Conservation (phyloP, 2,888 invertebrate genomes). For the Trissonchulus sp. region DNA sequence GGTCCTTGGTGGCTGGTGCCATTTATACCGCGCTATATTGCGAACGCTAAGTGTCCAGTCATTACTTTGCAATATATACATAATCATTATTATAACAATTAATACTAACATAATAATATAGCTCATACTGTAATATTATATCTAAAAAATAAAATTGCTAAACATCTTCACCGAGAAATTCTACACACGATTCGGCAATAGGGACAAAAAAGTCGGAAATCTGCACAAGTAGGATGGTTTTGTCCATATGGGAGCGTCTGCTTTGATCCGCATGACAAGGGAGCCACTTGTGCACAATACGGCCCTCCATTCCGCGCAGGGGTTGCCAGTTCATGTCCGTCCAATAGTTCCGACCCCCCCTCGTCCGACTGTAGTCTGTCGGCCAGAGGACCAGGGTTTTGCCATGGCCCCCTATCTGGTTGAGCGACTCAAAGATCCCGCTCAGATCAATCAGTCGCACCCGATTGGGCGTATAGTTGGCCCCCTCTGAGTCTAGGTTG, state of each 20-base stretch:
- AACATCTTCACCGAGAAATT: constrained; percentile 51
- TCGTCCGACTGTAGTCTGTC: constrained; percentile 73
- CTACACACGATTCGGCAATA: constrained; percentile 77
- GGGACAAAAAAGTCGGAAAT: constrained; percentile 82
- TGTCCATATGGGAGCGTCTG: constrained; percentile 81
- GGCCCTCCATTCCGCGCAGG: constrained; percentile 81
- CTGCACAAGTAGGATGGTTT: constrained; percentile 81
- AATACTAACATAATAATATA: too few relatives aligned
- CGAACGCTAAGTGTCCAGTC: too few relatives aligned
- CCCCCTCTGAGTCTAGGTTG: not conserved
- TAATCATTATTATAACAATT: too few relatives aligned
- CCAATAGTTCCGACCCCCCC: constrained; percentile 82
- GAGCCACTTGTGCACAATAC: constrained; percentile 84
- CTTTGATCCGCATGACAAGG: constrained; percentile 82
- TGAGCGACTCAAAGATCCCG: constrained; percentile 42
- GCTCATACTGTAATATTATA: too few relatives aligned
- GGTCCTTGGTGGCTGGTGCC: too few relatives aligned
- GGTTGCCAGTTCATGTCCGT: constrained; percentile 73
- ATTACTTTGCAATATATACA: too few relatives aligned
- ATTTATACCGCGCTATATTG: too few relatives aligned
- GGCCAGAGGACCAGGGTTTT: constrained; percentile 75
- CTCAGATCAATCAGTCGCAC: not conserved
- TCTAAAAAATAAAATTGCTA: too few relatives aligned
- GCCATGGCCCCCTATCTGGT: constrained; percentile 44
- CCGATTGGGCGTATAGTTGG: too few relatives aligned